Evolutionary conservation across 1,140 invertebrate species (phyloP).

Genomic region (Caenorhabditis brenneri): DNA sequence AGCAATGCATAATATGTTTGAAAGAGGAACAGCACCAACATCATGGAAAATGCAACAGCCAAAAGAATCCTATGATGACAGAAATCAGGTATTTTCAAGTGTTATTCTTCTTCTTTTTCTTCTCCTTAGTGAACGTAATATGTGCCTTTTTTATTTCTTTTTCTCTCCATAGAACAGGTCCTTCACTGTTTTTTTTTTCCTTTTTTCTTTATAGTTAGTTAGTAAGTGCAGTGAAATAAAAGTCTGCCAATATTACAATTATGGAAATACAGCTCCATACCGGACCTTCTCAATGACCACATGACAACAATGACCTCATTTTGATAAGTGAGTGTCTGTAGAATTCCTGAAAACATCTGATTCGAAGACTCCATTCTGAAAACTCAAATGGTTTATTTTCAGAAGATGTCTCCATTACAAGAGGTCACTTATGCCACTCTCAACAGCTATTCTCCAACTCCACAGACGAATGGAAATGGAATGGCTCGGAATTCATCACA

Average conservation of each 20-base stretch:
- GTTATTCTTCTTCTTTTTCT: neutral
- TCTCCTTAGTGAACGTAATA: too few species aligned
- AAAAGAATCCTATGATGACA: neutral
- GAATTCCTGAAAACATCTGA: neutral
- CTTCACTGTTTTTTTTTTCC: neutral
- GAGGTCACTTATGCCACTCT: conserved; percentile 18
- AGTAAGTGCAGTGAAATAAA: conserved; percentile 6
- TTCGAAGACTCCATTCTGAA: neutral
- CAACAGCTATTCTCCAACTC: conserved; percentile 19
- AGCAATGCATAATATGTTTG: conserved; percentile 68
- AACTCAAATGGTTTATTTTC: neutral
- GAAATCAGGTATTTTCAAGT: neutral
- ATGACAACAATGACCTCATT: conserved; percentile 30
- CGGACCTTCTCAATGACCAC: conserved; percentile 29
- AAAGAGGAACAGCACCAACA: conserved; percentile 42
- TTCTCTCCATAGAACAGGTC: neutral
- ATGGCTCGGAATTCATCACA: conserved; percentile 6
- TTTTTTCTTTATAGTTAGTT: neutral
- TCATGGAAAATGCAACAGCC: conserved; percentile 33
- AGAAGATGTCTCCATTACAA: conserved; percentile 22
- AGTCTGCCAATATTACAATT: neutral
- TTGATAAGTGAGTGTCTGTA: conserved; percentile 32
- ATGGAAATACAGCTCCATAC: conserved; percentile 11
- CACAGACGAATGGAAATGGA: conserved; percentile 6
- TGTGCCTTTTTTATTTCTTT: neutral